phyloP scores from a whole-genome alignment of 2,113 vertebrate species.

The Eonycteris spelaea region DNA sequence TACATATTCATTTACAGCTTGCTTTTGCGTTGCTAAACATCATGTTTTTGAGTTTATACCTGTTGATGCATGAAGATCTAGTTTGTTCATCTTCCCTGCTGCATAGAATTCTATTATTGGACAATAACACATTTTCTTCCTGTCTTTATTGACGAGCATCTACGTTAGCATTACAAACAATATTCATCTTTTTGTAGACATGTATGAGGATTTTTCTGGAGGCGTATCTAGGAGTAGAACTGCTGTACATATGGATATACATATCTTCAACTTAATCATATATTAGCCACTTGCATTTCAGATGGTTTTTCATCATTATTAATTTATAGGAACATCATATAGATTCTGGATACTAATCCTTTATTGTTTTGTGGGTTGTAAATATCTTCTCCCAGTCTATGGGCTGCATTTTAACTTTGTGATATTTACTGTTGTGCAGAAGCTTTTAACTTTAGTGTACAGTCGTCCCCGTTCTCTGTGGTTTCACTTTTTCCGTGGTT shows the following conservation, averaged over 20 bases:
- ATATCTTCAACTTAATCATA: neutral
- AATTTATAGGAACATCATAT: neutral
- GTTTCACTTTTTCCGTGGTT: too few relatives aligned
- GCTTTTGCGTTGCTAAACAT: neutral
- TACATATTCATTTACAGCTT: neutral
- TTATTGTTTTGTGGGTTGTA: neutral
- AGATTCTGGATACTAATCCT: neutral
- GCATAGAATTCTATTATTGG: neutral
- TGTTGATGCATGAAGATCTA: neutral
- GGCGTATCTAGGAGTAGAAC: neutral
- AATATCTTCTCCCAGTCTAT: neutral
- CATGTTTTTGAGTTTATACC: neutral
- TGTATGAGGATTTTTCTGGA: neutral
- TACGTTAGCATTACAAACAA: neutral
- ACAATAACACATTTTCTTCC: neutral
- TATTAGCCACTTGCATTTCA: neutral
- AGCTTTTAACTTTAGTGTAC: neutral
- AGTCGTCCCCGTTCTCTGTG: too few relatives aligned
- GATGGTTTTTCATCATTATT: neutral
- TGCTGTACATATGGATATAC: neutral
- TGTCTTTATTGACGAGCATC: neutral
- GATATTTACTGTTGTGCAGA: neutral
- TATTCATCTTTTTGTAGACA: neutral
- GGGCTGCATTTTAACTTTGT: neutral
- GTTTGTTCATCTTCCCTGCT: neutral